A percentile compares a stretch with the other conserved stretches of the same genome.
Evolutionary conservation across 2,888 invertebrate species (phyloP).

Genomic region (Malachius bipustulatus): DNA sequence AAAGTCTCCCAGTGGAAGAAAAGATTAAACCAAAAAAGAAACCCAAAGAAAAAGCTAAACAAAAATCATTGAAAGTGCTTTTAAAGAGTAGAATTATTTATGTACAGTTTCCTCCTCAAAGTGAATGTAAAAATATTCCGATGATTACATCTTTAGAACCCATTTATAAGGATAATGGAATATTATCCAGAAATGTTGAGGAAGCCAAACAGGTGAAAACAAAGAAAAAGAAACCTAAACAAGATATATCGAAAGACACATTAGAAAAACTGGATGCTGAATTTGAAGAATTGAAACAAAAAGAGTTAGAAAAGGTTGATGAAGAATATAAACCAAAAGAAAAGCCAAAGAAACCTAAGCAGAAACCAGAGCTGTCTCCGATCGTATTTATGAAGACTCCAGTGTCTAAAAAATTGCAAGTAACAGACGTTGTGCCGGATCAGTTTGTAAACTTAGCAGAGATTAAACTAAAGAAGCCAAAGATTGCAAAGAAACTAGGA

Average conservation of each 20-base stretch:
- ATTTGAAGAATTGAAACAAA: constrained; percentile 30
- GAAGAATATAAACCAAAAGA: constrained; percentile 24
- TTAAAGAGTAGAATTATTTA: constrained; percentile 57
- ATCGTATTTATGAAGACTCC: neutral
- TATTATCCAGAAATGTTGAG: constrained; percentile 39
- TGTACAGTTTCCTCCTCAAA: constrained; percentile 35
- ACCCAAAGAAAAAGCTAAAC: constrained; percentile 26
- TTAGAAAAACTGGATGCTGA: constrained; percentile 35
- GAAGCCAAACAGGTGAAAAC: constrained; percentile 37
- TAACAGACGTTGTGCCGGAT: constrained; percentile 40
- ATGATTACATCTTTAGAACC: constrained; percentile 30
- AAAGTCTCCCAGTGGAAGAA: constrained; percentile 41
- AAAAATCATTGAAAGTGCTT: constrained; percentile 45
- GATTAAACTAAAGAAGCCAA: constrained; percentile 45
- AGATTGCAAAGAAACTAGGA: constrained; percentile 27
- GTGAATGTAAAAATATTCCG: constrained; percentile 28
- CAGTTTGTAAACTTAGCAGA: constrained; percentile 50
- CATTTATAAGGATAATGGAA: constrained; percentile 32
- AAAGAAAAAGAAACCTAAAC: constrained; percentile 30
- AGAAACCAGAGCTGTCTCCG: constrained; percentile 16
- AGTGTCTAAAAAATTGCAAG: constrained; percentile 45
- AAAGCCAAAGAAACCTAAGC: constrained; percentile 32
- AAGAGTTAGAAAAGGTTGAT: constrained; percentile 27
- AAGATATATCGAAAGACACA: constrained; percentile 28
- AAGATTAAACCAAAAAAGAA: constrained; percentile 31